phyloP scores from a whole-genome alignment of 1,140 invertebrate species.

The Nasonia giraulti region DNA sequence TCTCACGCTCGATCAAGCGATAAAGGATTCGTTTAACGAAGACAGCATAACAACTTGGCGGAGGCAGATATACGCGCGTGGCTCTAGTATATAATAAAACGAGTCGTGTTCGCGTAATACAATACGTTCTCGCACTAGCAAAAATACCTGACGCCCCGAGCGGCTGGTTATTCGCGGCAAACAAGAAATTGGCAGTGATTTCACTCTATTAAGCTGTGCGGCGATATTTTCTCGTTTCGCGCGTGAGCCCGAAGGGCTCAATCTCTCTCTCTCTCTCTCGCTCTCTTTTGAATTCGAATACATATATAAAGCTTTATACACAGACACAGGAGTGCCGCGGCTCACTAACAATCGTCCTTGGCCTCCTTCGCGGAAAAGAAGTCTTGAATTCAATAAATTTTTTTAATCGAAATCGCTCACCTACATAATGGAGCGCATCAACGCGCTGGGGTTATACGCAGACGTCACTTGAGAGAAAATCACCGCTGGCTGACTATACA shows the following conservation, averaged over 20 bases:
- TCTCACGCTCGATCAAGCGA: background rate
- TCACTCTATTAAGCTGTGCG: background rate
- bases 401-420: conserved; percentile 3
- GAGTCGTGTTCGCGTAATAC: background rate
- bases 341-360: conserved; percentile 4
- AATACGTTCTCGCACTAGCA: background rate
- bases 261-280: background rate
- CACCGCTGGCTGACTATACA: background rate
- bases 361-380: background rate
- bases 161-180: background rate
- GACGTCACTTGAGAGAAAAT: background rate
- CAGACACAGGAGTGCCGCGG: background rate
- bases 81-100: too few relatives aligned
- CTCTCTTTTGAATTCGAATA: background rate
- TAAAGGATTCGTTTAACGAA: background rate
- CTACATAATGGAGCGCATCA: background rate
- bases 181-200: conserved; percentile 25
- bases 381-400: background rate
- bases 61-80: too few relatives aligned
- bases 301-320: background rate
- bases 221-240: background rate
- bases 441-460: background rate
- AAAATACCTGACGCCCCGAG: background rate
- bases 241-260: conserved; percentile 23
- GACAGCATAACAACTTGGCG: background rate